Evolutionary conservation across 2,113 vertebrate genomes (phyloP).

Genomic region (Barnardius zonarius): DNA sequence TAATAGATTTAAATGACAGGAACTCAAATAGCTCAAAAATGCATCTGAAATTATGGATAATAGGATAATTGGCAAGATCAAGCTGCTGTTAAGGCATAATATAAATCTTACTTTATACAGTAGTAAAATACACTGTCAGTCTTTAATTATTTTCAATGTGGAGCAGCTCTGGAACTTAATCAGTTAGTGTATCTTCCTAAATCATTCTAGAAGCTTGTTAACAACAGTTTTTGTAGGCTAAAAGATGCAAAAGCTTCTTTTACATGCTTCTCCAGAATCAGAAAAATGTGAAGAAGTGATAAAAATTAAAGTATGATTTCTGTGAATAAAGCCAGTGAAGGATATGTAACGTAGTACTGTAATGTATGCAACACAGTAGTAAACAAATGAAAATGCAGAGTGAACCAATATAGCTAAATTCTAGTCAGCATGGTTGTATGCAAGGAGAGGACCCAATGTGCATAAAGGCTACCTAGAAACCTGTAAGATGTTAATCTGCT

Average conservation of each 20-base stretch:
- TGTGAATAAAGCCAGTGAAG: not conserved
- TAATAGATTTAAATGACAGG: not conserved
- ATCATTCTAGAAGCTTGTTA: not conserved
- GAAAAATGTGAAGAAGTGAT: not conserved
- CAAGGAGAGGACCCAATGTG: not conserved
- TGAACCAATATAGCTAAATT: not conserved
- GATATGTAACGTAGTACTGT: not conserved
- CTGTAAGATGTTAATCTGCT: not conserved
- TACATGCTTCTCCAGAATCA: not conserved
- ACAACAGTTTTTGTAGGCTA: not conserved
- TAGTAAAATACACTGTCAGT: not conserved
- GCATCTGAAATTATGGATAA: not conserved
- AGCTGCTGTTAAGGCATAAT: slow-evolving; percentile 10
- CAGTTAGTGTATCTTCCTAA: not conserved
- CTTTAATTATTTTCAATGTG: slow-evolving; percentile 27
- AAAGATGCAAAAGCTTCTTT: not conserved
- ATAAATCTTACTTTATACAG: not conserved
- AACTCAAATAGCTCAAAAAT: slow-evolving; percentile 1
- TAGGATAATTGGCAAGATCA: slow-evolving; percentile 24
- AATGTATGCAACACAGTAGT: not conserved
- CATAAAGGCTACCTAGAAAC: not conserved
- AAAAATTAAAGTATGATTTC: not conserved
- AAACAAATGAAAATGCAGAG: not conserved
- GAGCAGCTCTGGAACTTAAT: not conserved
- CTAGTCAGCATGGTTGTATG: not conserved